phyloP scores from a whole-genome alignment of 2,888 invertebrate genomes.

The Anagyrus pseudococci region DNA sequence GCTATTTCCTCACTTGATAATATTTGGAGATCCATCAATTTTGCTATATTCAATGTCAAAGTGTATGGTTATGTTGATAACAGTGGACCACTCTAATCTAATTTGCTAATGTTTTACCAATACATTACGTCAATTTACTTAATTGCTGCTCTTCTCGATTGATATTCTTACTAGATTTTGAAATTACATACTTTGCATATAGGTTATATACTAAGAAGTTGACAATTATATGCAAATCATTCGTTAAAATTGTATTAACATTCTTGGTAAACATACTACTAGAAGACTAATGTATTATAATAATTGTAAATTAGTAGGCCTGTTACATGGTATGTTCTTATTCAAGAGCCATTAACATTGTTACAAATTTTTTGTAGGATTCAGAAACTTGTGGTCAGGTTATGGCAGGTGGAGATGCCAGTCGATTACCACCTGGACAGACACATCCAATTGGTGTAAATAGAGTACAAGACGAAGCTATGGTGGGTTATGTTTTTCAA shows the following conservation, averaged over 20 bases:
- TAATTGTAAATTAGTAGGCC: background rate
- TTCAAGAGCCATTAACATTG: too few species aligned
- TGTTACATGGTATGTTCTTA: background rate
- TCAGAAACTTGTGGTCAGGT: constrained; percentile 59
- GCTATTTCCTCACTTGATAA: constrained; percentile 11
- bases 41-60: background rate
- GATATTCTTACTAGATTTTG: too few species aligned
- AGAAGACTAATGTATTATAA: background rate
- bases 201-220: constrained; percentile 9
- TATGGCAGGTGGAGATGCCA: constrained; percentile 59
- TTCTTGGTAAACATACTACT: background rate
- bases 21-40: background rate
- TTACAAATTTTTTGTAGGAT: constrained; percentile 46
- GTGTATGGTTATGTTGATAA: background rate
- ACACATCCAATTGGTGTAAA: constrained; percentile 57
- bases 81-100: background rate
- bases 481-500: constrained; percentile 92
- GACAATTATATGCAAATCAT: background rate
- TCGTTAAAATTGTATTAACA: background rate
- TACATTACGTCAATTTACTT: background rate
- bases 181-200: background rate
- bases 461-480: constrained; percentile 83
- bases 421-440: constrained; percentile 58
- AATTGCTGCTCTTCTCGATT: background rate
- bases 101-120: background rate